Evolutionary conservation across 2,797 vertebrate genomes (phyloP), one percentile per base, ranked within the genome.

Genomic region (Gallirallus australis): DNA sequence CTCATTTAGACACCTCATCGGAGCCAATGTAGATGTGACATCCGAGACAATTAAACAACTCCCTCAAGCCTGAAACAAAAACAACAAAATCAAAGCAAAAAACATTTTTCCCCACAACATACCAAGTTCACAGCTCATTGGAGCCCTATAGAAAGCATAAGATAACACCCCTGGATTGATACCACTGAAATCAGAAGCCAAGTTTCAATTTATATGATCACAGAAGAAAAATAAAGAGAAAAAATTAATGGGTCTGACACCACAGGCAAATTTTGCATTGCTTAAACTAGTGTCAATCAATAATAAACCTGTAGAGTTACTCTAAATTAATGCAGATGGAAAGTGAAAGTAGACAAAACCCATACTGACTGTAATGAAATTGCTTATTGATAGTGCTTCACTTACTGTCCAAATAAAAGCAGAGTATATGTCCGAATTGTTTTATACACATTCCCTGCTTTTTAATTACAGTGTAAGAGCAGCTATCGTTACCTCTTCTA

Each of bases 381-480:
- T 77, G 63, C 83, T 91, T 96, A 95, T 92, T 95, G 81, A 96
- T 85, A 89, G 61, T 37, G 35, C 72, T 95, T 94, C 81, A 57
- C 75, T 93, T 95, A 95, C 59, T 91, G 64, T 86, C 86, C 68
- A 89, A 94, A 92, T 82, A 95, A 93, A 95, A 93, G 73, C 31
- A 1, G 53, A 79, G 42, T 76, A 70, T 61, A 72, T 48, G 60
- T 84, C 50, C 16, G 7, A 90, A 92, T 59, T 77, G 64, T 72
- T 95, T 78, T 89, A 85, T 72, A 89, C 47, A 47, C 50, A 81
- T 91, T 89, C 68, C 21, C 30, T 68, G 86, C 78, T 86, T 94
- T 95, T 95, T 96, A 96, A 96, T 96, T 96, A 92, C 84, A 80
- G 37, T 4, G 19, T 87, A 94, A 95, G 81, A 85, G 78, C 72